Evolutionary conservation across 2,113 vertebrate species (phyloP), one percentile per base, ranked within the genome.

Genomic region (Rhinopomastus cyanomelas): DNA sequence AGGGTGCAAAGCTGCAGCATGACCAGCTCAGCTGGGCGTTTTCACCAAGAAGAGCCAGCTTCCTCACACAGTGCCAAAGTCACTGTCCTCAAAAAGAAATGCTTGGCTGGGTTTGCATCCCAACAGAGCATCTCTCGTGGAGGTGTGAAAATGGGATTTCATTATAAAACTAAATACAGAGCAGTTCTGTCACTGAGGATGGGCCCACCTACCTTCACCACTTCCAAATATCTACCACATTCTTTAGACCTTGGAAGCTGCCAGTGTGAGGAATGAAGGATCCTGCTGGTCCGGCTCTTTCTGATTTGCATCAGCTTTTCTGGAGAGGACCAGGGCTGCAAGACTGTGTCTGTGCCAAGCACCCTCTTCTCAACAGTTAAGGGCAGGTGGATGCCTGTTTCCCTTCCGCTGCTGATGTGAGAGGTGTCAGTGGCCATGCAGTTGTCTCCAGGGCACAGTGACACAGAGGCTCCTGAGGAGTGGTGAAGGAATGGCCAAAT

Each of bases 151-250:
- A 91, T 32, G 61, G 32, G 72, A 57, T 88, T 93, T 68, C 49
- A 75, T 83, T 86, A 60, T 51, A 56, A 94, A 95, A 91, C 89
- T 62, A 94, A 88, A 88, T 39, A 61, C 73, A 67, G n/a, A 20
- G 49, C 61, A 87, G 90, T 62, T 85, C 81, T 69, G 83, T 72
- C 60, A 77, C 52, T 57, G 69, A 14, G 53, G 83, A 74, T 49
- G 61, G 0, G 19, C 68, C 44, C 53, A 86, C 56, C 65, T 86
- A 18, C 80, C 84, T 74, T 75, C 77, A 72, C 3, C 39, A 46
- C 75, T 85, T 86, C 66, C 61, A 79, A 81, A 88, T 46, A 66
- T 32, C 34, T 34, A 60, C 52, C 11, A 2, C 39, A 13, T 59
- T 69, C 72, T 59, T 20, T 55, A 73, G 42, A 57, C 16, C n/a